A percentile compares a stretch with the other conserved stretches of the same genome.
phyloP scores from a whole-genome alignment of 1,140 invertebrate genomes.

The Dendroctonus ponderosae region DNA sequence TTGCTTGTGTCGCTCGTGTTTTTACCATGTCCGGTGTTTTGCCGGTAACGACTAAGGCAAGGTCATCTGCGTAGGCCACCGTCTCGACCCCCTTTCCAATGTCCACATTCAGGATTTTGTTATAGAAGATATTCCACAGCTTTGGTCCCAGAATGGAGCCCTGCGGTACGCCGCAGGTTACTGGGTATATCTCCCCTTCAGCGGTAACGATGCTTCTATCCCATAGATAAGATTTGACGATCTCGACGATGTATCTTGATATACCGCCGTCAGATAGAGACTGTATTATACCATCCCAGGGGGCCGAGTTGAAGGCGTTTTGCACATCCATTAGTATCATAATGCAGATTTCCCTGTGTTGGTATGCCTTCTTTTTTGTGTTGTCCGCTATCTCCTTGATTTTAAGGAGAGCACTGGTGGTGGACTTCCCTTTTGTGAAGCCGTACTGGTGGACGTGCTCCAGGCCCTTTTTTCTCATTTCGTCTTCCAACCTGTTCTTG shows the following conservation, averaged over 20 bases:
- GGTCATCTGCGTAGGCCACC: constrained; percentile 17
- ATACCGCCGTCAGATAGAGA: not conserved
- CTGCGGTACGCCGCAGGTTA: not conserved
- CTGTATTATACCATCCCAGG: not conserved
- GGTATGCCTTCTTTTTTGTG: not conserved
- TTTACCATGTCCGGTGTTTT: not conserved
- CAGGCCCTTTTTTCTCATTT: constrained; percentile 9
- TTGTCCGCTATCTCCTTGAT: not conserved
- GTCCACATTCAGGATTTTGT: not conserved
- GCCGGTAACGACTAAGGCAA: not conserved
- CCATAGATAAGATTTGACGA: not conserved
- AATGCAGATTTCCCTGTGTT: not conserved
- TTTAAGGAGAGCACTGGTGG: constrained; percentile 8
- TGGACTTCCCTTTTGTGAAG: constrained; percentile 42
- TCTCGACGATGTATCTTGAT: not conserved
- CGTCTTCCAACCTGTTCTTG: constrained; percentile 11
- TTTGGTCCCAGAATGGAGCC: constrained; percentile 11
- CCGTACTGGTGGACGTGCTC: constrained; percentile 42
- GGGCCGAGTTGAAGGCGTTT: not conserved
- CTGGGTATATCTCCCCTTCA: not conserved
- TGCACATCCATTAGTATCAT: not conserved
- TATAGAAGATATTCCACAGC: constrained; percentile 42
- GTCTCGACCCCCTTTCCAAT: not conserved
- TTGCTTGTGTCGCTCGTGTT: not conserved
- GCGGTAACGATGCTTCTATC: not conserved